phyloP scores from a whole-genome alignment of 2,113 vertebrate species.

The Festucalex cinctus region DNA sequence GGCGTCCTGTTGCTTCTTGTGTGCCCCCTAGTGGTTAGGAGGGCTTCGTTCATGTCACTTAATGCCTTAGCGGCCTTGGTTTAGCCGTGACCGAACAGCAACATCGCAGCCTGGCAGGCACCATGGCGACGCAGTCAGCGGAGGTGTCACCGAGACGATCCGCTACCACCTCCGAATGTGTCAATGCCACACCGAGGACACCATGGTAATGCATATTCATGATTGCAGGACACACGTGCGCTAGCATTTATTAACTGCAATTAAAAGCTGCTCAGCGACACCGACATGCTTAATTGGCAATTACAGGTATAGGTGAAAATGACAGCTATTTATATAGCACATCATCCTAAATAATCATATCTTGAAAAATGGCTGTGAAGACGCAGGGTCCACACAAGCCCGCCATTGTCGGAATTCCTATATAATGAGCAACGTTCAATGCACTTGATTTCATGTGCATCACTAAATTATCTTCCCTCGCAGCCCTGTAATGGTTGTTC shows the following conservation, averaged over 20 bases:
- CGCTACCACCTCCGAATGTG: conserved; percentile 24
- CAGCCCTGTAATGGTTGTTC: conserved; percentile 68
- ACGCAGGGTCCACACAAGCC: conserved; percentile 41
- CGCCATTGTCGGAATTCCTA: conserved; percentile 53
- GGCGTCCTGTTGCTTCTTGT: no score
- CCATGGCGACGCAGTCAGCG: neutral
- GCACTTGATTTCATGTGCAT: conserved; percentile 66
- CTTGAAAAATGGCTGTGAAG: conserved; percentile 45
- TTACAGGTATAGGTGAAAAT: conserved; percentile 67
- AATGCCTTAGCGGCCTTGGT: no score
- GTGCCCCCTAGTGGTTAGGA: no score
- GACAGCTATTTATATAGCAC: conserved; percentile 65
- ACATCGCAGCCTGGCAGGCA: neutral
- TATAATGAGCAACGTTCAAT: conserved; percentile 66
- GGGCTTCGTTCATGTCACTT: no score
- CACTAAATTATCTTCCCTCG: conserved; percentile 67
- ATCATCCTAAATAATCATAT: conserved; percentile 55
- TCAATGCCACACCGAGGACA: conserved; percentile 25
- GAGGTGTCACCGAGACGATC: conserved; percentile 32
- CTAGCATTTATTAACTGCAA: conserved; percentile 71
- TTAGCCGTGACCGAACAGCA: neutral
- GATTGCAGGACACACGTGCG: conserved; percentile 14
- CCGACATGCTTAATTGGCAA: conserved; percentile 73
- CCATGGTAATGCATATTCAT: conserved; percentile 70
- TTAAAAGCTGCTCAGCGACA: conserved; percentile 71